Evolutionary conservation across 2,113 vertebrate species (phyloP), one percentile per base, ranked within the genome.

Genomic region (Tupaia tana): DNA sequence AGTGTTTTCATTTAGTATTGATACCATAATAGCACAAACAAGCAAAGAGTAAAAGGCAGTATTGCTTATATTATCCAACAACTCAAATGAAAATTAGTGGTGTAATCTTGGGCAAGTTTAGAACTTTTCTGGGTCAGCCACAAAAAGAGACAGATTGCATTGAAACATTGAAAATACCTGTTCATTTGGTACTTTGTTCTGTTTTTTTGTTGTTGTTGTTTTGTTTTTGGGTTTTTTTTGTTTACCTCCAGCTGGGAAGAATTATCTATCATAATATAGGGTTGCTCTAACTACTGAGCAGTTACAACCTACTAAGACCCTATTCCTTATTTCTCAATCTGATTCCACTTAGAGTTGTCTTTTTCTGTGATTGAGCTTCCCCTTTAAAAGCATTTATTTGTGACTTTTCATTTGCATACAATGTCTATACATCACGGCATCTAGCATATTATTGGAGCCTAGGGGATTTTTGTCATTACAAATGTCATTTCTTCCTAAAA

Each of bases 281-380:
- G 7, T 22, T 90, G 29, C 2, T 88, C 63, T 81, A 31, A 69
- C 22, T 84, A 25, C 8, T 52, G 6, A 84, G 15, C 27, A 88
- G 14, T 13, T 58, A n/a, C 0, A 19, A 19, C 10, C 13, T 89
- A 75, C 22, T 4, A 75, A 52, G 9, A 5, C 1, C 16, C 22
- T 89, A 25, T 27, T n/a, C 31, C 78, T 81, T 84, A 31, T 73
- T 81, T 93, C 56, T 85, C 0, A 0, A 2, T 79, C 34, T 94
- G 82, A 86, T 80, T 75, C 64, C 6, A 34, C 56, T 54, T 79
- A 11, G 6, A 71, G 4, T 7, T n/a, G 25, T 43, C 43, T 90
- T 95, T 71, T 96, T 88, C 70, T 95, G 58, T 58, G 96, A 97
- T 97, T 97, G 94, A 97, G 4, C 54, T 82, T 96, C 98, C 81